Evolutionary conservation across 2,888 invertebrate species (phyloP).

Genomic region (Branchipolynoe longqiensis): DNA sequence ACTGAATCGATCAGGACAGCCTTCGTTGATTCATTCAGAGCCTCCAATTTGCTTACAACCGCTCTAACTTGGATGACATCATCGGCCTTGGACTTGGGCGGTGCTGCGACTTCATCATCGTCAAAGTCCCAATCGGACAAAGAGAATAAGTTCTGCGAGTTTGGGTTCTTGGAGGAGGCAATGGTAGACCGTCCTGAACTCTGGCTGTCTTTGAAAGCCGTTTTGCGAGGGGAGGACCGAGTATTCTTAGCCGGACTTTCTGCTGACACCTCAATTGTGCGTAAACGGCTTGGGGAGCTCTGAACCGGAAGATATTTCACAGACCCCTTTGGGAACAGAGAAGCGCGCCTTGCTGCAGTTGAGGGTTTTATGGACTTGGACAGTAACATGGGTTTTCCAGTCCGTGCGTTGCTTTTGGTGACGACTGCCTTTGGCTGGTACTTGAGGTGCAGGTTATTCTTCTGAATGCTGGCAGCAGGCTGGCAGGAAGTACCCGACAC

Average conservation of each 20-base stretch:
- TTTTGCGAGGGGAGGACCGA: neutral
- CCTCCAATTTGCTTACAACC: neutral
- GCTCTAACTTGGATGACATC: neutral
- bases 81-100: no score
- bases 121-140: conserved; percentile 44
- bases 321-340: no score
- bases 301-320: no score
- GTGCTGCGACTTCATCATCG: no score
- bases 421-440: conserved; percentile 16
- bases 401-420: neutral
- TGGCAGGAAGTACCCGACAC: neutral
- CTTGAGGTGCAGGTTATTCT: neutral
- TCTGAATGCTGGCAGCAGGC: conserved; percentile 15
- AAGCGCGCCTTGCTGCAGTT: neutral
- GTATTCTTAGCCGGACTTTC: conserved; percentile 4
- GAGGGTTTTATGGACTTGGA: neutral
- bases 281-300: no score
- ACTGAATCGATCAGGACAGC: neutral
- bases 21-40: neutral
- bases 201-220: neutral
- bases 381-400: conserved; percentile 10
- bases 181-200: conserved; percentile 19
- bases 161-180: conserved; percentile 34
- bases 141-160: conserved; percentile 22
- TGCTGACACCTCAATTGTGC: neutral